Evolutionary conservation across 2,113 vertebrate species (phyloP).

Genomic region (Mustelus asterias): DNA sequence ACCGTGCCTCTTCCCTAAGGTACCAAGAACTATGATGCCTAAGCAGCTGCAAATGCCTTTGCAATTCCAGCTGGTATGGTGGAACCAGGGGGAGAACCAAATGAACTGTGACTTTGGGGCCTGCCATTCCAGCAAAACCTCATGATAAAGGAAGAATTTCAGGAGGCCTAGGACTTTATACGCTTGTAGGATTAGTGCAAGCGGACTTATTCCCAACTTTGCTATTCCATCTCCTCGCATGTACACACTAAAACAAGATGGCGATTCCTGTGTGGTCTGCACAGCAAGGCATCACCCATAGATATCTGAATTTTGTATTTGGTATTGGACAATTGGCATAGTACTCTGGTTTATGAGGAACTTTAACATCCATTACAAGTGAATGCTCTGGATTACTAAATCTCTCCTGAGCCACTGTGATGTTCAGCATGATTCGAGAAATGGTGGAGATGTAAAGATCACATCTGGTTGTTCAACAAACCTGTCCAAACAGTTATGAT

Average conservation of each 20-base stretch:
- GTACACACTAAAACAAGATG: not conserved
- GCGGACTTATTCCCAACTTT: not conserved
- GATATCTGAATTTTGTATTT: not conserved
- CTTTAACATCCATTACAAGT: not conserved
- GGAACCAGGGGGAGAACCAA: not conserved
- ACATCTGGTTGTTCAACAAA: not conserved
- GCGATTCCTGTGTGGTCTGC: not conserved
- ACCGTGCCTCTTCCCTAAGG: not conserved
- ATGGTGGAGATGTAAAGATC: not conserved
- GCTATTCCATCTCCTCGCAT: not conserved
- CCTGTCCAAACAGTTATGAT: not conserved
- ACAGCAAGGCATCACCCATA: not conserved
- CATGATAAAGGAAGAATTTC: not conserved
- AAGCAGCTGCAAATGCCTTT: not conserved
- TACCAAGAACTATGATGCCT: not conserved
- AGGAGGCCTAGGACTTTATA: not conserved
- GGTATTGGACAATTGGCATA: not conserved
- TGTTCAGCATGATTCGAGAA: not conserved
- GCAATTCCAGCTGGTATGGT: not conserved
- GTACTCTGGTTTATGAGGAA: not conserved
- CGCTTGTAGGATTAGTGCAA: not conserved
- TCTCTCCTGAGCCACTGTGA: not conserved
- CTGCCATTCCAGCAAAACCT: not conserved
- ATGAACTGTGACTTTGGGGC: not conserved
- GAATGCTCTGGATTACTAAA: not conserved